A percentile compares a stretch with the other conserved stretches of the same genome.
Conservation (phyloP, 2,797 vertebrate species). For the Periophthalmus magnuspinnatus region DNA sequence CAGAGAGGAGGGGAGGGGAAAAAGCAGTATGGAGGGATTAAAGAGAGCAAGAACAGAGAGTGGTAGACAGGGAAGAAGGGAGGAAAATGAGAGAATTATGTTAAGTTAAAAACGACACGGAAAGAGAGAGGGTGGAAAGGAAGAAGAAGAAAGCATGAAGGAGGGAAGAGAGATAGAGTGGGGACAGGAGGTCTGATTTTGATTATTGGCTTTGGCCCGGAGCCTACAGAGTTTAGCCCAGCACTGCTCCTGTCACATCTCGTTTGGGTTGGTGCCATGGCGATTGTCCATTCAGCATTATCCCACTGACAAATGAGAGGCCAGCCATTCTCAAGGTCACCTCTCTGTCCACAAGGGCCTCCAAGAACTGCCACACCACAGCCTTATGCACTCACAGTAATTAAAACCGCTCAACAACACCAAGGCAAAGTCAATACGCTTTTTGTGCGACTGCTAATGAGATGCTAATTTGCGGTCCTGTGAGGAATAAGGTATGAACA, state of each 20-base stretch:
- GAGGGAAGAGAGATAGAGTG: slow-evolving; percentile 7
- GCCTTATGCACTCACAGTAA: slow-evolving; percentile 72
- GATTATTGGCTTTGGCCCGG: slow-evolving; percentile 63
- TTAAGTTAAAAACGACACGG: not conserved
- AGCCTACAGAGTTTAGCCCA: slow-evolving; percentile 53
- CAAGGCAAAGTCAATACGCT: slow-evolving; percentile 47
- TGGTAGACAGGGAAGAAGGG: too few relatives aligned
- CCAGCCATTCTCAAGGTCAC: slow-evolving; percentile 60
- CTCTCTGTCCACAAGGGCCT: slow-evolving; percentile 48
- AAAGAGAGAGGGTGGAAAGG: not conserved
- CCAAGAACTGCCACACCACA: slow-evolving; percentile 55
- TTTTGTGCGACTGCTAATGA: slow-evolving; percentile 63
- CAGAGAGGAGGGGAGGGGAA: too few relatives aligned
- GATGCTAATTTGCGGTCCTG: slow-evolving; percentile 70
- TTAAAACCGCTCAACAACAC: slow-evolving; percentile 66
- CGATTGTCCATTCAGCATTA: slow-evolving; percentile 71
- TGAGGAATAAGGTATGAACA: slow-evolving; percentile 58
- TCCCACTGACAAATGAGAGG: slow-evolving; percentile 61
- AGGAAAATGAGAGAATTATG: too few relatives aligned
- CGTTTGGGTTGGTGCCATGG: slow-evolving; percentile 62
- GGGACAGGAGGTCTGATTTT: slow-evolving; percentile 53
- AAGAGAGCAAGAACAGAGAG: not conserved
- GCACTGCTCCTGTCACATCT: slow-evolving; percentile 59
- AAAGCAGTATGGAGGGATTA: too few relatives aligned
- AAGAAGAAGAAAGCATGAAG: slow-evolving; percentile 66